These are phyloP conservation scores for Euura saliciscinereae DNA, from an alignment of 1,140 invertebrate species.

Conservation along the genomic window DNA sequence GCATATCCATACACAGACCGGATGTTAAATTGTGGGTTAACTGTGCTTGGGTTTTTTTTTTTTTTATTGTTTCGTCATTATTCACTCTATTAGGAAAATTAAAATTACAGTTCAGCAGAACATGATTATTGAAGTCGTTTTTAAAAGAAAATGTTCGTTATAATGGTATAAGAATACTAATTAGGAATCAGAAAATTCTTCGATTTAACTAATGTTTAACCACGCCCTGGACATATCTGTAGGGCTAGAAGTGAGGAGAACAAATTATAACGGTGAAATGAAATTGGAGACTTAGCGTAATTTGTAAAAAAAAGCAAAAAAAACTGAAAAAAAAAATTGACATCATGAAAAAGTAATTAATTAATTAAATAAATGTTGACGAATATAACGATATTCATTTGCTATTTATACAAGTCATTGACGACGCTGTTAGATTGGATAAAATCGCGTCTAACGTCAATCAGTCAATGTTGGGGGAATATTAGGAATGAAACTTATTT, in stretches of 20 bases:
- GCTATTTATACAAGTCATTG: neutral
- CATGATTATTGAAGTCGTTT: neutral
- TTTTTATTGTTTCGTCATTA: neutral
- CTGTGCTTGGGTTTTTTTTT: neutral
- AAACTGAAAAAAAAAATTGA: neutral
- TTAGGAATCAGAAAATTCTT: neutral
- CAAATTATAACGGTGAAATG: neutral
- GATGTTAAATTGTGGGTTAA: neutral
- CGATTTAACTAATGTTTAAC: neutral
- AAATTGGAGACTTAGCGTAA: neutral
- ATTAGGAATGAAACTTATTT: conserved; percentile 9
- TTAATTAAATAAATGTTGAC: neutral
- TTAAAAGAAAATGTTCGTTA: neutral
- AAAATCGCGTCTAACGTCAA: neutral
- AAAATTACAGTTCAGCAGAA: neutral
- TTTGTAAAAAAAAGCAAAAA: neutral
- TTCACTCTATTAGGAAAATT: neutral
- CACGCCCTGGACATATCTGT: neutral
- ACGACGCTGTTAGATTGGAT: conserved; percentile 9
- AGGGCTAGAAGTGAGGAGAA: neutral
- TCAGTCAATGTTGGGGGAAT: conserved; percentile 6
- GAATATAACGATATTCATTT: neutral
- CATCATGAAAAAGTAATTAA: neutral
- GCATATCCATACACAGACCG: neutral
- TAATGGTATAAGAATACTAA: neutral